Conservation (phyloP, 2,888 invertebrate genomes). For the Gandaritis pyraliata region DNA sequence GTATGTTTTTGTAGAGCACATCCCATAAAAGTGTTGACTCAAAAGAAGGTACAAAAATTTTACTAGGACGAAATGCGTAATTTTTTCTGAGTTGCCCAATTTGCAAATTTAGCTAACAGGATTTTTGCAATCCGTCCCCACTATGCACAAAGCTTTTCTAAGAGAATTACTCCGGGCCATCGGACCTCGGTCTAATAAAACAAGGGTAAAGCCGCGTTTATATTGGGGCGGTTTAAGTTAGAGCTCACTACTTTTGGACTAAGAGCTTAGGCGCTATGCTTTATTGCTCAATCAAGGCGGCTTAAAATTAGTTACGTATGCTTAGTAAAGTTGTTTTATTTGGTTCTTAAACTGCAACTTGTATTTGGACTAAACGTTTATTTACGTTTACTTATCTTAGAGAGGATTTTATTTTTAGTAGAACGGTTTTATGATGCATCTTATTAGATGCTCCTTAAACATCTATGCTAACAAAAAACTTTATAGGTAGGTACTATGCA, state of each 20-base stretch:
- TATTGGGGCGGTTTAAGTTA: conserved; percentile 58
- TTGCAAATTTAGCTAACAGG: neutral
- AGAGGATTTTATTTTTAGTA: conserved; percentile 6
- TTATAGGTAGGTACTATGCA: no score
- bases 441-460: no score
- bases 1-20: neutral
- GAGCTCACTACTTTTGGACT: conserved; percentile 54
- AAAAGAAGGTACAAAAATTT: neutral
- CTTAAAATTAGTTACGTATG: conserved; percentile 34
- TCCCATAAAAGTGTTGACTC: neutral
- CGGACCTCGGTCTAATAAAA: conserved; percentile 59
- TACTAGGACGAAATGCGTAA: neutral
- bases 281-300: conserved; percentile 42
- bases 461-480: no score
- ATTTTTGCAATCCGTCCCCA: conserved; percentile 25
- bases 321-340: conserved; percentile 29
- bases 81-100: neutral
- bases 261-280: conserved; percentile 43
- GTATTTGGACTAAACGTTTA: conserved; percentile 13
- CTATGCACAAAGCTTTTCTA: conserved; percentile 38
- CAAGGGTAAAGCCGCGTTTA: conserved; percentile 61
- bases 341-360: conserved; percentile 19
- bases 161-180: conserved; percentile 51
- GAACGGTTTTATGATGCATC: neutral
- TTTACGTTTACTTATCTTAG: neutral